phyloP scores from a whole-genome alignment of 1,140 invertebrate species.

The Tetragnatha versicolor region DNA sequence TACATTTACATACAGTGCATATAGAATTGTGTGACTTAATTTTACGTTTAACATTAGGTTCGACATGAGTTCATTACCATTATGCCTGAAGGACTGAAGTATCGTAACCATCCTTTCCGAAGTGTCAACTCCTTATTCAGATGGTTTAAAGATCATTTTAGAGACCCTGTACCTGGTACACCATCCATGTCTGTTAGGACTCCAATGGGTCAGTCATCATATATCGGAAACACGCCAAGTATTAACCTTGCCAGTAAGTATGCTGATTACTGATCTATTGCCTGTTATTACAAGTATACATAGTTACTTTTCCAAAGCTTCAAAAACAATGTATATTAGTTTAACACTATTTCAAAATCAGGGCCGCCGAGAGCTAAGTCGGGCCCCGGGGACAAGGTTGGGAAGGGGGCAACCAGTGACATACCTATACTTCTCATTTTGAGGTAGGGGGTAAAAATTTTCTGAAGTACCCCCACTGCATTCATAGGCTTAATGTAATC shows the following conservation, averaged over 20 bases:
- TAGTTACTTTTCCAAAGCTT: no score
- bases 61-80: slow-evolving; percentile 92
- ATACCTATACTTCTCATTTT: no score
- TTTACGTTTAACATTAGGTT: slow-evolving; percentile 61
- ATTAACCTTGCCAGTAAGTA: slow-evolving; percentile 66
- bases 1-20: neutral
- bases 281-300: no score
- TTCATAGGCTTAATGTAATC: no score
- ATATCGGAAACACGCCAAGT: slow-evolving; percentile 71
- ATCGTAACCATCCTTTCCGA: slow-evolving; percentile 86
- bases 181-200: slow-evolving; percentile 74
- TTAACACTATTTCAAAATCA: no score
- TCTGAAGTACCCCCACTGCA: no score
- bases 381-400: no score
- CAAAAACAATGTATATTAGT: no score
- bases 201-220: slow-evolving; percentile 72
- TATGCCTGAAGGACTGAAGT: slow-evolving; percentile 90
- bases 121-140: slow-evolving; percentile 82
- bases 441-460: no score
- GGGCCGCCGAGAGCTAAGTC: no score
- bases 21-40: neutral
- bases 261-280: slow-evolving; percentile 15
- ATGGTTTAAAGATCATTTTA: slow-evolving; percentile 98
- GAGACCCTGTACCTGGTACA: slow-evolving; percentile 85
- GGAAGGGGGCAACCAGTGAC: no score